Evolutionary conservation across 1,140 invertebrate species (phyloP).

Genomic region (Bradysia coprophila): DNA sequence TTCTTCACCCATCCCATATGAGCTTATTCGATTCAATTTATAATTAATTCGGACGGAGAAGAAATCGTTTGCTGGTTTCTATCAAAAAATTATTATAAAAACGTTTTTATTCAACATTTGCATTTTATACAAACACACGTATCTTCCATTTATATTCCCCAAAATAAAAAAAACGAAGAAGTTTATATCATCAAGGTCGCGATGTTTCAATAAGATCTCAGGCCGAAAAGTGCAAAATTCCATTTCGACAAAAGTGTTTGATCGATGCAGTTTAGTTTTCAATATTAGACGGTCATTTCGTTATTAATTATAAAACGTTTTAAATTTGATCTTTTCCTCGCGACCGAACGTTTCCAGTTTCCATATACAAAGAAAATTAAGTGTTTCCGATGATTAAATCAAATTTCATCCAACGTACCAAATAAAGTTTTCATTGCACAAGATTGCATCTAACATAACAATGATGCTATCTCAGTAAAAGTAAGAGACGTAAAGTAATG

Average conservation of each 20-base stretch:
- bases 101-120: too few relatives aligned
- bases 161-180: too few relatives aligned
- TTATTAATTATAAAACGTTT: neutral
- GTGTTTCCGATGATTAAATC: neutral
- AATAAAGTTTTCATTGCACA: neutral
- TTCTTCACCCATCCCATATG: too few relatives aligned
- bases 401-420: neutral
- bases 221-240: neutral
- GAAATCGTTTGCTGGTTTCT: too few relatives aligned
- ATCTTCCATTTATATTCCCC: too few relatives aligned
- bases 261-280: neutral
- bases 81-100: too few relatives aligned
- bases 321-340: neutral
- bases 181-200: neutral
- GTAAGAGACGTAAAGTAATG: too few relatives aligned
- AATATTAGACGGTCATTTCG: neutral
- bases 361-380: neutral
- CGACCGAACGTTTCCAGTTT: neutral
- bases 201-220: neutral
- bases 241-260: neutral
- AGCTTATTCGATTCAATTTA: too few relatives aligned
- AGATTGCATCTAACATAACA: too few relatives aligned
- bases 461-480: too few relatives aligned
- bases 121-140: too few relatives aligned
- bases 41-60: too few relatives aligned